Base-by-base conservation (phyloP, 2,888 invertebrate genomes). In the Drosophila hamatofila region DNA sequence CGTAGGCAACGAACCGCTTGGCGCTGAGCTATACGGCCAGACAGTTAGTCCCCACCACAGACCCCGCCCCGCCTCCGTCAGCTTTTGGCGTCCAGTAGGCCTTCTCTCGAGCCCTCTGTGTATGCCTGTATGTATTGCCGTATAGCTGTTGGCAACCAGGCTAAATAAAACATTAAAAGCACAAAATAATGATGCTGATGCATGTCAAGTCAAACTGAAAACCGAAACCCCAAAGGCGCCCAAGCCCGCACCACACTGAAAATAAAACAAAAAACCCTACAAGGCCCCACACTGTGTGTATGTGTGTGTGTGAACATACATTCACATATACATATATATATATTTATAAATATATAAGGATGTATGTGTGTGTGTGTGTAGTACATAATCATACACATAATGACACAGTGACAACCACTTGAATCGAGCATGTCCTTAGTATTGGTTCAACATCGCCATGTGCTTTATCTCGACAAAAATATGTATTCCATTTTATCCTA, bases 161-260 rank as follows among this genome's bases (percentile, higher is more conserved):
- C 85, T 83, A 85, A 84, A 84, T 84, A 84, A 85, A 84, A 84
- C 85, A 84, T 84, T 84, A 84, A 84, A 84, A 83, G 85, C 85
- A 83, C 85, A 85, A 84, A 85, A 84, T 84, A 84, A 84, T 84
- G 85, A 84, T 84, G 83, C 83, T 84, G 83, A 84, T 84, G 85
- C 85, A 84, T 85, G 83, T 85, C 83, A 83, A 85, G 83, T 78
- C 83, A 83, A 84, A 84, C 83, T 84, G 81, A 81, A 83, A 83
- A 80, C 83, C 81, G 70, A 83, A 83, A 75, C 80, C 85, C 83
- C 85, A 82, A 85, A 80, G 81, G 75, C 77, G 48, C 48, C 52
- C 59, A 39, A 37, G 33, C 60, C 54, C 57, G 52, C 51, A 39
- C 44, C 55, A 56, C 65, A 67, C 62, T 61, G 25, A 48, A 70